Conservation (phyloP, 2,888 invertebrate species). For the Drosophila leonis region DNA sequence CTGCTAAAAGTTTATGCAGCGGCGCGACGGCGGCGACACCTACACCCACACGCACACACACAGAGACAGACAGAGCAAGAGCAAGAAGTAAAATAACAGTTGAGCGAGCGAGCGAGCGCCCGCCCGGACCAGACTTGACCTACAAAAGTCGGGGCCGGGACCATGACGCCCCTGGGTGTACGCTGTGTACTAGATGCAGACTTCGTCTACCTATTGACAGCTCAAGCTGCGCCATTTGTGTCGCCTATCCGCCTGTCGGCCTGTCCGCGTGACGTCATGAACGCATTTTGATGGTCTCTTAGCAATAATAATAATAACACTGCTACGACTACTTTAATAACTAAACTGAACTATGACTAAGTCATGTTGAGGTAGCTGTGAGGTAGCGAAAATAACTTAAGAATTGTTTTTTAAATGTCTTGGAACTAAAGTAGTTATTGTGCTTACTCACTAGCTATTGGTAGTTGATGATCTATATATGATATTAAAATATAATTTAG, state of each 20-base stretch:
- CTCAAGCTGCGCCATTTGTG: slow-evolving; percentile 43
- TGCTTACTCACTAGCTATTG: not conserved
- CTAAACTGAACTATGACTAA: not conserved
- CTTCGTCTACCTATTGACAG: slow-evolving; percentile 48
- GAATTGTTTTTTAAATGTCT: not conserved
- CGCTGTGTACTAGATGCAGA: slow-evolving; percentile 21
- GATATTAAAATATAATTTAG: not conserved
- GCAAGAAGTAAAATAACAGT: slow-evolving; percentile 15
- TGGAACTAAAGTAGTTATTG: not conserved
- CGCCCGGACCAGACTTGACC: slow-evolving; percentile 74
- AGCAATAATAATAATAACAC: slow-evolving; percentile 24
- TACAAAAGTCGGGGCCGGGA: slow-evolving; percentile 60
- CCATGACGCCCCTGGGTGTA: slow-evolving; percentile 59
- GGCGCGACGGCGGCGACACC: slow-evolving; percentile 62
- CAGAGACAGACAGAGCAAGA: slow-evolving; percentile 34
- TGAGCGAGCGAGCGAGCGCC: not conserved
- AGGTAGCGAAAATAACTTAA: slow-evolving; percentile 7
- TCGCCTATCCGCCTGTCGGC: not conserved
- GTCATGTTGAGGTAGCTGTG: slow-evolving; percentile 1
- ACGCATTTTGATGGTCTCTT: slow-evolving; percentile 18
- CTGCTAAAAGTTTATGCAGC: slow-evolving; percentile 75
- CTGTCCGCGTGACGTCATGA: slow-evolving; percentile 43
- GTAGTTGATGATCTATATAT: not conserved
- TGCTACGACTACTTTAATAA: slow-evolving; percentile 14
- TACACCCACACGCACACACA: slow-evolving; percentile 69